phyloP scores from a whole-genome alignment of 2,888 invertebrate genomes.

The Drosophila pegasa region DNA sequence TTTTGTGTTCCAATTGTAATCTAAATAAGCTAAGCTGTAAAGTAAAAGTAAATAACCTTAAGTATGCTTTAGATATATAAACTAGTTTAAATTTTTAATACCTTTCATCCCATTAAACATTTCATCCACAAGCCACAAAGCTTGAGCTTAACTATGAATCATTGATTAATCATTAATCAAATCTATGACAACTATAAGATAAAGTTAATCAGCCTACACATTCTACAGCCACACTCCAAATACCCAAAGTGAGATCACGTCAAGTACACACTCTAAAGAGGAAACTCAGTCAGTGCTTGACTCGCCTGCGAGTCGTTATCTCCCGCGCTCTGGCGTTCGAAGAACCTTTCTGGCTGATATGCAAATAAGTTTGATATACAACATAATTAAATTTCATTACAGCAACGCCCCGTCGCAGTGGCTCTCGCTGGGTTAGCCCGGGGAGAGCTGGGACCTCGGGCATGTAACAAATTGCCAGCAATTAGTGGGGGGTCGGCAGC shows the following conservation, averaged over 20 bases:
- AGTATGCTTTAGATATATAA: too few species aligned
- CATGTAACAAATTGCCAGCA: constrained; percentile 76
- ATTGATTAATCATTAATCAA: too few species aligned
- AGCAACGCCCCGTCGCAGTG: constrained; percentile 59
- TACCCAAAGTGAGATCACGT: constrained; percentile 1
- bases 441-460: constrained; percentile 38
- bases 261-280: constrained; percentile 14
- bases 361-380: constrained; percentile 78
- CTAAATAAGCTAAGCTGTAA: too few species aligned
- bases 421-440: constrained; percentile 31
- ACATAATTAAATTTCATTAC: constrained; percentile 82
- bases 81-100: too few species aligned
- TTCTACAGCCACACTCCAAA: background rate
- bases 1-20: too few species aligned
- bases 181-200: background rate
- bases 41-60: too few species aligned
- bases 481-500: constrained; percentile 60
- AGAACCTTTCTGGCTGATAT: constrained; percentile 66
- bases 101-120: too few species aligned
- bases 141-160: too few species aligned
- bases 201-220: background rate
- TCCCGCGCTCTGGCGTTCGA: constrained; percentile 11
- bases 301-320: constrained; percentile 40
- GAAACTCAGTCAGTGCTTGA: constrained; percentile 35
- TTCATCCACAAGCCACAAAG: too few species aligned